Conservation (phyloP, 2,797 vertebrate genomes). For the Crotalus adamanteus region DNA sequence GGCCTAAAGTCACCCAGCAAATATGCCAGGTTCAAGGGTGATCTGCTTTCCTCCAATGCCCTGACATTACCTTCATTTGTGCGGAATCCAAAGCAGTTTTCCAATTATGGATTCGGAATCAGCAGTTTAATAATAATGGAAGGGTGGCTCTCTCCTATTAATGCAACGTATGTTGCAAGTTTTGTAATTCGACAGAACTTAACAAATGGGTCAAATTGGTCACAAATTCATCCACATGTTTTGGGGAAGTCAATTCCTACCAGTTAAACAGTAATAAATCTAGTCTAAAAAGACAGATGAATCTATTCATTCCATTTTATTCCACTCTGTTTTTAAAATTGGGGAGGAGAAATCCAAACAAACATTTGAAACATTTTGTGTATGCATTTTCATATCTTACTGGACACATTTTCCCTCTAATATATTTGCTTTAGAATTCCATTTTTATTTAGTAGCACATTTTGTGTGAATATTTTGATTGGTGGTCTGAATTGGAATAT, state of each 20-base stretch:
- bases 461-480: not conserved
- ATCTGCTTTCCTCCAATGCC: not conserved
- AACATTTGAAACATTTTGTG: not conserved
- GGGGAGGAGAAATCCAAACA: no score
- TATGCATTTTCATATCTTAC: not conserved
- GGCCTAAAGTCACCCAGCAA: not conserved
- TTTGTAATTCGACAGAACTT: not conserved
- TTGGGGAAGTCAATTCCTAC: not conserved
- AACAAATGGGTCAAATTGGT: not conserved
- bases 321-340: not conserved
- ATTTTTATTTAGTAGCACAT: not conserved
- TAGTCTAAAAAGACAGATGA: not conserved
- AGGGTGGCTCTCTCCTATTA: not conserved
- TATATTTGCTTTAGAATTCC: not conserved
- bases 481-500: not conserved
- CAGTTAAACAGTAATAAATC: not conserved
- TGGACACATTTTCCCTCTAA: not conserved
- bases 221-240: not conserved
- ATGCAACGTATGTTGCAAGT: not conserved
- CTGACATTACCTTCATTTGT: not conserved
- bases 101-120: not conserved
- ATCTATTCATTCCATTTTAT: not conserved
- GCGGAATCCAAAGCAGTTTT: not conserved
- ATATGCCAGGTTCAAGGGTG: not conserved
- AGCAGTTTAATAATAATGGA: not conserved